Evolutionary conservation across 2,113 vertebrate genomes (phyloP), one percentile per base, ranked within the genome.

Genomic region (Melanerpes aurifrons): DNA sequence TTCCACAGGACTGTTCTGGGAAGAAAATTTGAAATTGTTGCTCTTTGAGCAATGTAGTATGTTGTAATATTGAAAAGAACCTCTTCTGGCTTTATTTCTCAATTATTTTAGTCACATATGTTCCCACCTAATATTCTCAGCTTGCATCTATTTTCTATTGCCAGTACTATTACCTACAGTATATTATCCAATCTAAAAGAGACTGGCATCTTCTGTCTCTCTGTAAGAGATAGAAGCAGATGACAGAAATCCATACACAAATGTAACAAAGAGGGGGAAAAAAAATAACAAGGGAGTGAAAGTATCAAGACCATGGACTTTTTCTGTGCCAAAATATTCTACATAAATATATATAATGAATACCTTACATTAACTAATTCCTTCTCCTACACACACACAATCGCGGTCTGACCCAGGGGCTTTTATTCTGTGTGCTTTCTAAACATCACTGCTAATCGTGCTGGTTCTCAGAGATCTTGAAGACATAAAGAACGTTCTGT

Each of bases 51-150:
- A 89, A 80, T 78, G 81, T 91, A 73, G 78, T 58, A 54, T 70
- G 62, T 86, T 54, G 86, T 95, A 93, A 93, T 97, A 92, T 94
- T 43, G 73, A 92, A 92, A 76, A 92, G 75, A 97, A 93, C 96
- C 79, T 96, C 89, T 91, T 57, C 94, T 89, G 81, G n/a, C 95
- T 97, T 97, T 97, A 96, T 97, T 97, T 96, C 97, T 97, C 97
- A 95, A 96, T 97, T 96, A 97, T 97, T 97, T 96, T 95, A 97
- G 95, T 90, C 96, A 96, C 96, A 97, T 94, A 96, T 95, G 96
- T 97, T 97, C 93, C 77, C 70, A 97, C 96, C 96, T 96, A 97
- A 97, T 92, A 97, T 93, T 92, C 96, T 95, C 97, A 89, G 96
- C 96, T 92, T 97, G 96, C 96, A 93, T 97, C 95, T 96, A 95